These are phyloP conservation scores for Acrobasis repandana DNA, from an alignment of 2,888 invertebrate genomes.

Conservation along the genomic window DNA sequence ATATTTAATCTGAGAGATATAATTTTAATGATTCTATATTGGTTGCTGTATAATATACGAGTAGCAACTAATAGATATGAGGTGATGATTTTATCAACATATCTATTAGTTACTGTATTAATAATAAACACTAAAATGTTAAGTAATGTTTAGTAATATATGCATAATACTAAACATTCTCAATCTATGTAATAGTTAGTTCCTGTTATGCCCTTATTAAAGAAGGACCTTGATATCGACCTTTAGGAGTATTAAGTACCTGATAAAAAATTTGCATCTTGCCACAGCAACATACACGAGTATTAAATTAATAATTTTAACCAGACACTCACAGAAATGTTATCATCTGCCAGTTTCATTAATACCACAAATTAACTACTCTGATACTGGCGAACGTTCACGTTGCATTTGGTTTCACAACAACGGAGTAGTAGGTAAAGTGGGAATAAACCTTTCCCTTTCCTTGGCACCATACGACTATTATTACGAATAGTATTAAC, in stretches of 20 bases:
- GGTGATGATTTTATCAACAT: too few species aligned
- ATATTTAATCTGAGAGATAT: too few species aligned
- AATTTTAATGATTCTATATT: too few species aligned
- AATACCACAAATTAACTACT: background rate
- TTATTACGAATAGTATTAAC: too few species aligned
- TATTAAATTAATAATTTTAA: too few species aligned
- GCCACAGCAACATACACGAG: too few species aligned
- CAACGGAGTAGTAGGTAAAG: slow-evolving; percentile 15
- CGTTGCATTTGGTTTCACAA: slow-evolving; percentile 19
- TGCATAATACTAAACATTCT: background rate
- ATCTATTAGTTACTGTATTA: too few species aligned
- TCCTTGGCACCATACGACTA: slow-evolving; percentile 14
- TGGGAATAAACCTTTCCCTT: slow-evolving; percentile 19
- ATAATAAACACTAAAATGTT: too few species aligned
- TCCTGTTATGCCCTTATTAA: background rate
- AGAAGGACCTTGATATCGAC: background rate
- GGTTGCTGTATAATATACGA: too few species aligned
- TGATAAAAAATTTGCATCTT: too few species aligned
- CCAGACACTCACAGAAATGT: background rate
- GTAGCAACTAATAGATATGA: too few species aligned
- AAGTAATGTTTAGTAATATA: too few species aligned
- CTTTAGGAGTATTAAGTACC: background rate
- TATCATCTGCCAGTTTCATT: background rate
- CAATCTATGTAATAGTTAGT: background rate
- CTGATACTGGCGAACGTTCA: background rate